Evolutionary conservation across 2,888 invertebrate genomes (phyloP), one percentile per base, ranked within the genome.

Genomic region (Cephus sareptanus): DNA sequence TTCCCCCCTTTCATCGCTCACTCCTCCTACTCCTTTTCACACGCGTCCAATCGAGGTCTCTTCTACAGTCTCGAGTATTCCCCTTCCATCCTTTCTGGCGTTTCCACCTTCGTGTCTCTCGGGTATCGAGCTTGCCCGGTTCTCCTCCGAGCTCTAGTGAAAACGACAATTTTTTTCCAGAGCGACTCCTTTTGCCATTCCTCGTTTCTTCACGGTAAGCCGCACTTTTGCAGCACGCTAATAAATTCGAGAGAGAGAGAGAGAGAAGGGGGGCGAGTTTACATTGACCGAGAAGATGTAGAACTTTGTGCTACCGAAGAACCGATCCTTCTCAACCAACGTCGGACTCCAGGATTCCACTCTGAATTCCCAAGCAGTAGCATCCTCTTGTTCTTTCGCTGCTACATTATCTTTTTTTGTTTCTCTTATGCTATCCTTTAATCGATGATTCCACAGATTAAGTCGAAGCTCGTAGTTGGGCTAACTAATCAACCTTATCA

Each of bases 1-100:
- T 73, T 69, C 73, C 40, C 75, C 35, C 31, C 77, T 78, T 34
- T 34, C 37, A 31, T 31, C 70, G 74, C n/a, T 73, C 75, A 9
- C 77, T 69, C 33, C 34, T 34, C 75, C 75, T 56, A 11, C 70
- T 13, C 71, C 71, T 71, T 71, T 33, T 33, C 71, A 31, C 33
- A 71, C 71, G 31, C 30, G 31, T 30, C 31, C 30, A 34, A 71
- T 30, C 71, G 31, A 23, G 71, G 6, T 33, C 6, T 71, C 30
- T 34, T 30, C 71, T 11, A 71, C 11, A 71, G 33, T 23, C 40
- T 56, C 40, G 9, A 56, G 23, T 23, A 1, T 15, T 56, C 40
- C 15, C 23, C 15, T 40, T 9, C 15, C 40, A 23, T 1, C 40
- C 15, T 23, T 1, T 15, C 40, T 40, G 1, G 6, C 15, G 15